phyloP scores from a whole-genome alignment of 1,140 invertebrate genomes.

The Glomeris maerens region DNA sequence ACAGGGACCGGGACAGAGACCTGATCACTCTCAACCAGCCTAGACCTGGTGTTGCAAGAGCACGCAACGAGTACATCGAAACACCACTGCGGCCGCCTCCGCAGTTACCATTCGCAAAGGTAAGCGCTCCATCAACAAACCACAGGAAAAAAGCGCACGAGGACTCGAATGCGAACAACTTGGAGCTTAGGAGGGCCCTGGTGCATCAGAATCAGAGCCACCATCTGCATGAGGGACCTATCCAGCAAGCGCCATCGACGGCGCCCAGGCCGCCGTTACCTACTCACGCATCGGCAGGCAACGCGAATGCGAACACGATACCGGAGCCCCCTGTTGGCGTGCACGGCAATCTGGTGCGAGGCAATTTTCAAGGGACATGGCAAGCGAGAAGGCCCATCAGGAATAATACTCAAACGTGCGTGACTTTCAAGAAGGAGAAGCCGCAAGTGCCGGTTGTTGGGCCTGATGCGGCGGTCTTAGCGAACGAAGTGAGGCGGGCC shows the following conservation, averaged over 20 bases:
- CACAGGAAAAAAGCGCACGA: not conserved
- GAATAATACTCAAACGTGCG: slow-evolving; percentile 2
- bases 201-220: too few species aligned
- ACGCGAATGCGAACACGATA: too few species aligned
- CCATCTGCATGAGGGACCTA: too few species aligned
- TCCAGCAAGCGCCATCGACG: too few species aligned
- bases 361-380: slow-evolving; percentile 28
- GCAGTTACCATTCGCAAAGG: too few species aligned
- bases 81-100: slow-evolving; percentile 45
- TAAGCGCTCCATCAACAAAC: too few species aligned
- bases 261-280: slow-evolving; percentile 1
- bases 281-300: too few species aligned
- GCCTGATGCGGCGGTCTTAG: slow-evolving; percentile 20
- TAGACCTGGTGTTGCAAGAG: slow-evolving; percentile 55
- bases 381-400: not conserved
- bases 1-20: too few species aligned
- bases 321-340: slow-evolving; percentile 1
- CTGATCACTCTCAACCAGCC: slow-evolving; percentile 46
- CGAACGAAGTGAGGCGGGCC: slow-evolving; percentile 14
- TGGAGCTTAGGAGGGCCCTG: too few species aligned
- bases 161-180: too few species aligned
- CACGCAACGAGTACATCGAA: slow-evolving; percentile 71
- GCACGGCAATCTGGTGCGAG: slow-evolving; percentile 12
- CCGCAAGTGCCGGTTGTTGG: too few species aligned
- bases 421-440: slow-evolving; percentile 12